These are phyloP conservation scores for Passer domesticus DNA, from an alignment of 2,113 vertebrate species.

Conservation along the genomic window DNA sequence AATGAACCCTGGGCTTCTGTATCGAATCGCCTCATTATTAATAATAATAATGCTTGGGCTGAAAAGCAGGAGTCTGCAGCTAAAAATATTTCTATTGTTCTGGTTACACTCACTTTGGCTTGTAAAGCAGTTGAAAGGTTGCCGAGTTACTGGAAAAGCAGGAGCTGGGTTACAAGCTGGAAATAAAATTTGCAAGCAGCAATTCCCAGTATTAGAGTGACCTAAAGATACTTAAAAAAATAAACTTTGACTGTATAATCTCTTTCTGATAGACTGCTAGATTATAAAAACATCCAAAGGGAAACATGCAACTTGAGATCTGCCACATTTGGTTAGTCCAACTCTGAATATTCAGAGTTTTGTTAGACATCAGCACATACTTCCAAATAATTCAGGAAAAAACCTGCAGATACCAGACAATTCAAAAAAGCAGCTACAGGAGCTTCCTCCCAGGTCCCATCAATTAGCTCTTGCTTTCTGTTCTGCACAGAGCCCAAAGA, in stretches of 20 bases:
- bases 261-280: neutral
- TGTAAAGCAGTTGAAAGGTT: neutral
- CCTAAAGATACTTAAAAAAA: neutral
- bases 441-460: neutral
- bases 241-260: neutral
- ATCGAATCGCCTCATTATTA: slow-evolving; percentile 12
- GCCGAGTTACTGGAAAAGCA: slow-evolving; percentile 12
- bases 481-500: neutral
- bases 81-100: slow-evolving; percentile 31
- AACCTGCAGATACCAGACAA: neutral
- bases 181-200: neutral
- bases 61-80: slow-evolving; percentile 18
- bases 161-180: neutral
- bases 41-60: neutral
- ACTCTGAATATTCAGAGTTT: neutral
- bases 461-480: slow-evolving; percentile 17
- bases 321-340: neutral
- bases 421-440: neutral
- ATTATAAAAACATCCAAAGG: neutral
- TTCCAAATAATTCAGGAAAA: neutral
- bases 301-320: neutral
- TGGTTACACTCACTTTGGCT: slow-evolving; percentile 11
- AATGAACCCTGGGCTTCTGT: slow-evolving; percentile 16
- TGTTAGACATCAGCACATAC: neutral
- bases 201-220: neutral